phyloP scores from a whole-genome alignment of 2,797 vertebrate genomes.

The Enteromius fasciolatus region DNA sequence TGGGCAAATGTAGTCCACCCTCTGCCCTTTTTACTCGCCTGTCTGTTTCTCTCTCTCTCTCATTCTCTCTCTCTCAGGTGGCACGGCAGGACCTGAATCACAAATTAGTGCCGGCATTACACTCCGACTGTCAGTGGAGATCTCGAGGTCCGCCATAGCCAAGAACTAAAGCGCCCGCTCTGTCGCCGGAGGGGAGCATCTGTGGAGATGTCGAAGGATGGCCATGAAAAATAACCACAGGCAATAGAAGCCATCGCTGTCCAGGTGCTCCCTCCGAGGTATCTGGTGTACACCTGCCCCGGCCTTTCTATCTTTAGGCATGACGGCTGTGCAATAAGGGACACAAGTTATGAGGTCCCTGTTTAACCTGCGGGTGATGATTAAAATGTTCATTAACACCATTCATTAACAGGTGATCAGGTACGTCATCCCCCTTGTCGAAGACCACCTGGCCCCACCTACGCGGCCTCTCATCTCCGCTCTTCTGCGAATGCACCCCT shows the following conservation, averaged over 20 bases:
- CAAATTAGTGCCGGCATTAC: conserved; percentile 29
- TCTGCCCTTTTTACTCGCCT: conserved; percentile 29
- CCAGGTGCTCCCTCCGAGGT: conserved; percentile 41
- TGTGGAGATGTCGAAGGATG: conserved; percentile 44
- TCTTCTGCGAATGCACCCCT: conserved; percentile 57
- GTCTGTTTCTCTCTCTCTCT: conserved; percentile 43
- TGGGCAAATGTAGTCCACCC: conserved; percentile 23
- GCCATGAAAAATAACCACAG: conserved; percentile 57
- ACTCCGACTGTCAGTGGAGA: conserved; percentile 39
- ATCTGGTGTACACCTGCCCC: conserved; percentile 17
- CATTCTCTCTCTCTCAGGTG: conserved; percentile 40
- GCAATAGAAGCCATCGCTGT: conserved; percentile 29
- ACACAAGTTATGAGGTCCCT: conserved; percentile 46
- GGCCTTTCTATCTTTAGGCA: conserved; percentile 21
- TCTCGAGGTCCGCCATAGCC: conserved; percentile 16
- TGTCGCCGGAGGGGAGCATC: conserved; percentile 44
- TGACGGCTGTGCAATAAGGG: conserved; percentile 33
- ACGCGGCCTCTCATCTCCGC: conserved; percentile 56
- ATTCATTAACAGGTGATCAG: conserved; percentile 69
- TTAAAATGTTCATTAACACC: conserved; percentile 83
- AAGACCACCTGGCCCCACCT: conserved; percentile 71
- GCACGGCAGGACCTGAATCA: conserved; percentile 33
- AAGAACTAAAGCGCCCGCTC: neutral
- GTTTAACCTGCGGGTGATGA: conserved; percentile 67
- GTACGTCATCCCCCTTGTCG: conserved; percentile 33